Evolutionary conservation across 1,140 invertebrate species (phyloP), one percentile per base, ranked within the genome.

Genomic region (Glomeris maerens): DNA sequence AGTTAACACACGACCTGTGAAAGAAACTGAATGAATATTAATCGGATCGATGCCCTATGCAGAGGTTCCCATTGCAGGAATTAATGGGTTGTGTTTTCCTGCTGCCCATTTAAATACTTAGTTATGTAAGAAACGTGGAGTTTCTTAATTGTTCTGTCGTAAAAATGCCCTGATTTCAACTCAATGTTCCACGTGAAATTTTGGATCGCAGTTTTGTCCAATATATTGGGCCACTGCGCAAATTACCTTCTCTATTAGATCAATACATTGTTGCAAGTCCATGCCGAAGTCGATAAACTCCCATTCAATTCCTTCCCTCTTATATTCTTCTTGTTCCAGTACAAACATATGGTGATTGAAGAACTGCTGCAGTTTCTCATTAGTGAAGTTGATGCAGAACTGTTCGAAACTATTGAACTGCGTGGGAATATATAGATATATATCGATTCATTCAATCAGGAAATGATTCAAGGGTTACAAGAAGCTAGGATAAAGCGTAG

Each of bases 361-460:
- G 63, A 77, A 79, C 62, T 76, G 74, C 56, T 81, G 79, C 17
- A 81, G 62, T 55, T 75, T 69, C 60, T 82, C 79, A 57, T 81
- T 81, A 28, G 78, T 77, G 65, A 80, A 81, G 68, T 81, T 81
- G 61, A 84, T 81, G 61, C 79, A 83, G 21, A 84, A 64, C 60
- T 84, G 81, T 64, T 84, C 82, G 57, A 84, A 77, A 27, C 75
- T 76, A 53, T 42, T 42, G 20, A 42, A 42, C 40, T 42, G 76
- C 10, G 5, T 21, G 25, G 20, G 17, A 4, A 42, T 17, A 36
- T 36, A 10, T 10, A 36, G 10, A 36, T 36, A 36, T 10, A 36
- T 36, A 36, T 10, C 31, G 17, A 10, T 10, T 36, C 10, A 10
- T 36, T 36, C 31, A 10, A n/a, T n/a, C n/a, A n/a, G n/a, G n/a